These are phyloP conservation scores for Acomys russatus DNA, from an alignment of 2,797 vertebrate genomes.

Conservation along the genomic window DNA sequence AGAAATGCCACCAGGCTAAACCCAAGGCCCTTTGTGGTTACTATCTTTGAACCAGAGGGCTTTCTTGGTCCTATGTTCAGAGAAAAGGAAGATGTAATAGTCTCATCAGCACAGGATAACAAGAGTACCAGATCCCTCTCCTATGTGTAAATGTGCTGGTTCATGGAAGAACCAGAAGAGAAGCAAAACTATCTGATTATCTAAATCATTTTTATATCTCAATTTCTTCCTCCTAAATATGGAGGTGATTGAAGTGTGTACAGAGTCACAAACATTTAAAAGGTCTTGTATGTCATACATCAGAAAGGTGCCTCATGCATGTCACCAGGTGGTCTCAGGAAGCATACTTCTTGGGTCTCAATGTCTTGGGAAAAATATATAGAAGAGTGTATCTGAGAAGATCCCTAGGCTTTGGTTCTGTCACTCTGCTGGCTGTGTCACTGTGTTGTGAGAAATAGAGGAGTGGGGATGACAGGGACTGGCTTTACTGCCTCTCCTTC, in stretches of 20 bases:
- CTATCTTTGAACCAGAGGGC: neutral
- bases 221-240: conserved; percentile 18
- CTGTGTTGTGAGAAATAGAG: neutral
- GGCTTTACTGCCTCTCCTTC: neutral
- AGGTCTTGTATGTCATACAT: neutral
- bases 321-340: neutral
- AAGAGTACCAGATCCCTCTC: neutral
- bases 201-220: neutral
- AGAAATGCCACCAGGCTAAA: neutral
- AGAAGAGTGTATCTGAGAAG: neutral
- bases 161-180: neutral
- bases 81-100: too few species aligned
- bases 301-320: neutral
- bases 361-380: neutral
- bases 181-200: neutral
- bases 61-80: neutral
- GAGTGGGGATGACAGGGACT: too few species aligned
- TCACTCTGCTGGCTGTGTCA: neutral
- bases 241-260: neutral
- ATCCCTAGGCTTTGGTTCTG: neutral
- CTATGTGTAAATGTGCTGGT: neutral
- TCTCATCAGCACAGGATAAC: neutral
- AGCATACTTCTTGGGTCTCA: neutral
- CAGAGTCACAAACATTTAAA: neutral
- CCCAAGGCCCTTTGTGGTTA: neutral